A percentile compares a stretch with the other conserved stretches of the same genome.
phyloP scores from a whole-genome alignment of 2,888 invertebrate species.

The Erebia aethiops region DNA sequence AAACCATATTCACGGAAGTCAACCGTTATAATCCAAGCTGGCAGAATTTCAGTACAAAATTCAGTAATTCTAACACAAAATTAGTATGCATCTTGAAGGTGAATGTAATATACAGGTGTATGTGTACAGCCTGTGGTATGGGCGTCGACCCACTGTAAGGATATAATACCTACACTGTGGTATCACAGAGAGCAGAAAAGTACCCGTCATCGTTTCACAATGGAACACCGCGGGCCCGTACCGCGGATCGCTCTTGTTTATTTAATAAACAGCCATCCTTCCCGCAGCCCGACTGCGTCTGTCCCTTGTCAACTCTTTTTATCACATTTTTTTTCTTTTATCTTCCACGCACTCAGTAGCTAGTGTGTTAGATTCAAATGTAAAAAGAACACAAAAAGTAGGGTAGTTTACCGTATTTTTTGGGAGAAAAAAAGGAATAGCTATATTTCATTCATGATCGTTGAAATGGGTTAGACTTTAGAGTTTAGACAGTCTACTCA shows the following conservation, averaged over 20 bases:
- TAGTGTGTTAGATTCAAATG: conserved; percentile 7
- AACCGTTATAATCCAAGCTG: too few relatives aligned
- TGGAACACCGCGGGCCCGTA: conserved; percentile 36
- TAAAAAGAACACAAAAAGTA: neutral
- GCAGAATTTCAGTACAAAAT: too few relatives aligned
- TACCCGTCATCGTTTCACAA: conserved; percentile 63
- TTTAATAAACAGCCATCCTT: conserved; percentile 65
- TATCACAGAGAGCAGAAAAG: conserved; percentile 30
- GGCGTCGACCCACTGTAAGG: too few relatives aligned
- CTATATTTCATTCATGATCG: neutral
- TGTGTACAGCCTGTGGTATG: too few relatives aligned
- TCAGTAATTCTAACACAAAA: too few relatives aligned
- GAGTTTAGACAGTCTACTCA: neutral
- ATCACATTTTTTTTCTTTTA: conserved; percentile 29
- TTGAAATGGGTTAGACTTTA: neutral
- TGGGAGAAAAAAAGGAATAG: neutral
- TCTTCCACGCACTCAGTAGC: conserved; percentile 38
- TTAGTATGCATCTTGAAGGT: too few relatives aligned
- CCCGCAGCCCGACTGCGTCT: conserved; percentile 31
- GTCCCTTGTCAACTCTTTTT: conserved; percentile 49
- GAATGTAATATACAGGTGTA: too few relatives aligned
- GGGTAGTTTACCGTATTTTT: neutral
- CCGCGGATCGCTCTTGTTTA: conserved; percentile 56
- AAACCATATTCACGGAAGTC: too few relatives aligned
- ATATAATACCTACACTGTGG: too few relatives aligned